phyloP scores from a whole-genome alignment of 2,113 vertebrate genomes.

The Dipodomys merriami region DNA sequence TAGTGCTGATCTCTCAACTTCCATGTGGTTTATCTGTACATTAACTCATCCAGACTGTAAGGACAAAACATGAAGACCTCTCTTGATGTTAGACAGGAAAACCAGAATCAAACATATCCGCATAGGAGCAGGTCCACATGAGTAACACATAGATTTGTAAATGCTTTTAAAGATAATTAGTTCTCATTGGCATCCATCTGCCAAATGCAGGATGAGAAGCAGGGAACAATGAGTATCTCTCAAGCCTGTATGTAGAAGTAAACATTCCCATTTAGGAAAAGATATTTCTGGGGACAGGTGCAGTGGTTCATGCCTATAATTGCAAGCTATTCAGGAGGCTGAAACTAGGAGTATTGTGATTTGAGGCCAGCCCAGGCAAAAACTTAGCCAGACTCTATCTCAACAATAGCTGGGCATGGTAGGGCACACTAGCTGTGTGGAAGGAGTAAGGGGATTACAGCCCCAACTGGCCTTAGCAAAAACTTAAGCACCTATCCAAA shows the following conservation, averaged over 20 bases:
- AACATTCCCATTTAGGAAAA: background rate
- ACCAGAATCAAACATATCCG: background rate
- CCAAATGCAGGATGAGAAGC: background rate
- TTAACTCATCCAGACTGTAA: background rate
- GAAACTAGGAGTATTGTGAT: too few relatives aligned
- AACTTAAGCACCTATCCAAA: too few relatives aligned
- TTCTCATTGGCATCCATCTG: background rate
- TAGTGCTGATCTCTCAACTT: background rate
- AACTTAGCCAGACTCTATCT: too few relatives aligned
- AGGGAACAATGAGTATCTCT: background rate
- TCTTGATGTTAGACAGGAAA: background rate
- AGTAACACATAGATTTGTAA: background rate
- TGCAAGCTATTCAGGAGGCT: too few relatives aligned
- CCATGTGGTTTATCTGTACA: background rate
- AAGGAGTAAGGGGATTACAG: too few relatives aligned
- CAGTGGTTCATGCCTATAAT: too few relatives aligned
- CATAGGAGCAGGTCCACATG: background rate
- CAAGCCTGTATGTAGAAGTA: background rate
- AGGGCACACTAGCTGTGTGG: too few relatives aligned
- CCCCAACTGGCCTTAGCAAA: too few relatives aligned
- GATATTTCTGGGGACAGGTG: background rate
- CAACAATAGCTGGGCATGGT: too few relatives aligned
- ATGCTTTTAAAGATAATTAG: background rate
- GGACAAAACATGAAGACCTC: background rate
- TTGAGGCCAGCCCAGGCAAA: too few relatives aligned